Evolutionary conservation across 1,140 invertebrate genomes (phyloP), one percentile per base, ranked within the genome.

Genomic region (Oedothorax gibbosus): DNA sequence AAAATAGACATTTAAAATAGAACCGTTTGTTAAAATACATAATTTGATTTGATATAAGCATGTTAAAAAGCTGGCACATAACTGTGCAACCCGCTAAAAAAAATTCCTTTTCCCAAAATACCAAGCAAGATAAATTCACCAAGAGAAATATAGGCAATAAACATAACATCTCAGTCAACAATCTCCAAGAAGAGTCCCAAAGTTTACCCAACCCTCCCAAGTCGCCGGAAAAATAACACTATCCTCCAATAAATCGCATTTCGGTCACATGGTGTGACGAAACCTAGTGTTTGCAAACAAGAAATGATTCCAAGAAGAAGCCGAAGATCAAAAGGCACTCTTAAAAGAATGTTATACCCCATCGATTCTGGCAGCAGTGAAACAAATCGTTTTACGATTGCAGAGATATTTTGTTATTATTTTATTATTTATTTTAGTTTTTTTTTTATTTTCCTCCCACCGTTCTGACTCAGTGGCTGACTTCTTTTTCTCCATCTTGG

Each of bases 371-470:
- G 14, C 56, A 53, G 72, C 50, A 15, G 54, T 57, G 78, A 66
- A 84, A 84, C 81, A 84, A 84, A 84, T 84, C 81, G 81, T 84
- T 84, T 84, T 84, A 84, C 81, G 81, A 84, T 84, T 84, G 81
- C 81, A 64, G 51, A 76, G 81, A 84, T 75, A 84, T 75, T 84
- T 83, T 83, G 65, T 81, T 71, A 81, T 81, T 81, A 81, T 81
- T 84, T 84, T 73, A 84, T 84, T 84, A 84, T 84, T 84, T 84
- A 84, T 84, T 62, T 10, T 35, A 2, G 20, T 84, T 62, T 75
- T 75, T 75, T 69, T n/a, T 68, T 35, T 56, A 9, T 14, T 49
- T 50, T n/a, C 20, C 54, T 66, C 66, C 76, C 72, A 76, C 81
- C 57, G 68, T 82, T 82, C 57, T 69, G n/a, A 69, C 35, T 80